These are phyloP conservation scores for Nipponia nippon DNA, from an alignment of 2,113 vertebrate species.

Conservation along the genomic window DNA sequence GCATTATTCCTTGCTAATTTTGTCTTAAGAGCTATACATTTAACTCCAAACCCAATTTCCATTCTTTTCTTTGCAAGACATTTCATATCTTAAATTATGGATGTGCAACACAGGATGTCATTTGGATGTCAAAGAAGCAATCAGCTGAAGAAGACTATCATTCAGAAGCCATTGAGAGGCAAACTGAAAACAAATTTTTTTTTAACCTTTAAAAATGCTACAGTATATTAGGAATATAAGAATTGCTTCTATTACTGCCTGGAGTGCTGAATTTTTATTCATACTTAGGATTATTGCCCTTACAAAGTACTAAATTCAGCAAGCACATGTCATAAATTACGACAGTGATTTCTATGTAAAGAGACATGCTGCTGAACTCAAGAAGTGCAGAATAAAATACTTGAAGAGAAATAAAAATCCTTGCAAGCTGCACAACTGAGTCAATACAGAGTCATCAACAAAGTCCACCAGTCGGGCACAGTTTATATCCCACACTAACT, in stretches of 20 bases:
- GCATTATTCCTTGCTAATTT: constrained; percentile 17
- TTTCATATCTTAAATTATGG: constrained; percentile 8
- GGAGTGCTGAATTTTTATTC: constrained; percentile 48
- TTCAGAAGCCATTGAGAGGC: constrained; percentile 20
- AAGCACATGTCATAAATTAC: constrained; percentile 15
- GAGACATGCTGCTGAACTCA: background rate
- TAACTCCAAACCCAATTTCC: background rate
- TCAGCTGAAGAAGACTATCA: constrained; percentile 27
- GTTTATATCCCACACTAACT: background rate
- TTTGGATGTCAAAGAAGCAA: constrained; percentile 36
- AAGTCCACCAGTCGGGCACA: background rate
- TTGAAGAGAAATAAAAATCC: background rate
- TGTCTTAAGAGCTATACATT: background rate
- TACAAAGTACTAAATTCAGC: constrained; percentile 46
- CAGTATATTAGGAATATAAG: constrained; percentile 1
- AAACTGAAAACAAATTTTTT: background rate
- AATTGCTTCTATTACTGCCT: constrained; percentile 22
- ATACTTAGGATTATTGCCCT: constrained; percentile 42
- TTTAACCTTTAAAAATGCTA: constrained; percentile 14
- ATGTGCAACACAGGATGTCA: background rate
- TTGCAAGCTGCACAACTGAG: background rate
- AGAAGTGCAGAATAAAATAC: background rate
- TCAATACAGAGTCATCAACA: background rate
- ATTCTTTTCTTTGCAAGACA: background rate
- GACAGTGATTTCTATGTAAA: background rate